Evolutionary conservation across 1,140 invertebrate genomes (phyloP), one percentile per base, ranked within the genome.

Genomic region (Leptonema lineaticorne): DNA sequence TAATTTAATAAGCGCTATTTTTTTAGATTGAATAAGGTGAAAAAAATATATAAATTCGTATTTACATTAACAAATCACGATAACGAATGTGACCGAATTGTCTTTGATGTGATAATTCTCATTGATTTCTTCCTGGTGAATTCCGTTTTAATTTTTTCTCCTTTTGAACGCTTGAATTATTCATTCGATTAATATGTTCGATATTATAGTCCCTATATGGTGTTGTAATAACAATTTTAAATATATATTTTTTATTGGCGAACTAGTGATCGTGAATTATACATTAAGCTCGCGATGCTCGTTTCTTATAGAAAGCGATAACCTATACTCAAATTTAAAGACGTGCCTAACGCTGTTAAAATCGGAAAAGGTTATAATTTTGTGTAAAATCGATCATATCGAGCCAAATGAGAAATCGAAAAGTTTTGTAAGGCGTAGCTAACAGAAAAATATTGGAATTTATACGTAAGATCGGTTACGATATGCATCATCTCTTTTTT

Each of bases 371-470:
- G 50, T 53, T 53, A 53, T 53, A 53, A 53, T 53, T 53, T 53
- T 14, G 50, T 53, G 50, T 53, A 53, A 53, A 53, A 53, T 53
- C 50, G 50, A 53, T 53, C 50, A 26, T 53, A 53, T 53, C 50
- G 24, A 53, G 20, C 22, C 8, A 53, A 53, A 18, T 53, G 50
- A 24, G 27, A 53, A 53, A 22, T 9, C 18, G 14, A 11, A 22
- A n/a, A 53, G 20, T 53, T 24, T 26, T 7, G 5, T 2, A 53
- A 24, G 50, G n/a, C 20, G 20, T 2, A 9, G 16, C 4, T 48
- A 33, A 45, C 3, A 45, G 4, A 45, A 45, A 45, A 45, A 45
- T n/a, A 45, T 7, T n/a, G 2, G 37, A n/a, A 14, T 4, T 45
- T 45, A 45, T 45, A 3, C 37, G 16, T 5, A 6, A 33, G 29